A percentile compares a stretch with the other conserved stretches of the same genome.
These are phyloP conservation scores for Copidosoma aretas DNA, from an alignment of 2,888 invertebrate genomes.

Conservation along the genomic window DNA sequence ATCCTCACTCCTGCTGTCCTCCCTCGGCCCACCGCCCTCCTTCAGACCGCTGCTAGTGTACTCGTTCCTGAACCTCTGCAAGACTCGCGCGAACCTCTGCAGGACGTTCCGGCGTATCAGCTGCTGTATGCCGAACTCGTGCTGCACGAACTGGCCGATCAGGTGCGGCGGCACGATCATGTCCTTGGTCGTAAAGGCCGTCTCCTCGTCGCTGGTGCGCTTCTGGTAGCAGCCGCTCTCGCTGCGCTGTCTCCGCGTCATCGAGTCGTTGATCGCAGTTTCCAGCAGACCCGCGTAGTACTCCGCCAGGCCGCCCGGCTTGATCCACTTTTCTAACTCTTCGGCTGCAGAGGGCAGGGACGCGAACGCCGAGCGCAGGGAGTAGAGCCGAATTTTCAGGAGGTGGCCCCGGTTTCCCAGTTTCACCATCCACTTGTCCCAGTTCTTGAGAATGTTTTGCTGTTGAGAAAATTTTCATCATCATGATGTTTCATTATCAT, in stretches of 20 bases:
- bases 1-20: conserved; percentile 26
- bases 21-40: conserved; percentile 13
- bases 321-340: conserved; percentile 59
- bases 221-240: conserved; percentile 80
- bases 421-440: conserved; percentile 64
- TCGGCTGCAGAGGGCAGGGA: conserved; percentile 59
- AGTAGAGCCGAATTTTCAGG: conserved; percentile 65
- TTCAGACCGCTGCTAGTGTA: conserved; percentile 23
- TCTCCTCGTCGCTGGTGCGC: conserved; percentile 69
- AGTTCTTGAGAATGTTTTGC: conserved; percentile 47
- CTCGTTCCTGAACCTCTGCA: conserved; percentile 55
- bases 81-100: conserved; percentile 62
- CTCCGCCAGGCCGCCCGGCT: conserved; percentile 56
- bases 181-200: conserved; percentile 62
- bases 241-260: conserved; percentile 83
- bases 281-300: conserved; percentile 90
- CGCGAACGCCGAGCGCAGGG: conserved; percentile 64
- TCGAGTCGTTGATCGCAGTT: conserved; percentile 83
- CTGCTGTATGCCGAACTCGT: conserved; percentile 68
- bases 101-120: conserved; percentile 66
- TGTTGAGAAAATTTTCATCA: conserved; percentile 52
- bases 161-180: conserved; percentile 75
- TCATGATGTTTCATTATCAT: too few relatives aligned
- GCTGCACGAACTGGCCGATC: conserved; percentile 82
- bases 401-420: conserved; percentile 67